Evolutionary conservation across 2,797 vertebrate genomes (phyloP).

Genomic region (Coreius guichenoti): DNA sequence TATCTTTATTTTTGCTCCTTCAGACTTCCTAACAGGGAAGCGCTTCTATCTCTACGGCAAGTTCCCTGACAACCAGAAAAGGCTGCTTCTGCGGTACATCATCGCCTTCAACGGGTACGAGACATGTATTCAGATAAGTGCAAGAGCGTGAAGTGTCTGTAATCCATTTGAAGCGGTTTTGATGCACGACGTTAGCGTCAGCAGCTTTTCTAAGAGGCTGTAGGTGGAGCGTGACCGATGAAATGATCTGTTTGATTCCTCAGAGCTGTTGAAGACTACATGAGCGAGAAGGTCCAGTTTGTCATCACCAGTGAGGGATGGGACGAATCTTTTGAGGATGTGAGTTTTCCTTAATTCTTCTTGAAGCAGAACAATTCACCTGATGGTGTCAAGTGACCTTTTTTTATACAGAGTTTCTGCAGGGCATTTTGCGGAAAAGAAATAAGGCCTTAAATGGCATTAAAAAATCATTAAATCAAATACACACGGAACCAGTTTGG

Average conservation of each 20-base stretch:
- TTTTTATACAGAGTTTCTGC: background rate
- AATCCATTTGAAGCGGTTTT: background rate
- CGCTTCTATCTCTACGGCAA: constrained; percentile 89
- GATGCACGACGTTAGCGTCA: no score
- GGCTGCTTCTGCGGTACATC: constrained; percentile 85
- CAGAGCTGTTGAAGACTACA: constrained; percentile 88
- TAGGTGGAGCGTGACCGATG: constrained; percentile 7
- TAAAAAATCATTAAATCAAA: no score
- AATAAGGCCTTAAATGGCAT: no score
- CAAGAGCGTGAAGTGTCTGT: background rate
- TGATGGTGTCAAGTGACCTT: background rate
- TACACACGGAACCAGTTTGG: no score
- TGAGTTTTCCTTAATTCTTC: constrained; percentile 67
- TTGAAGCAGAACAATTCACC: background rate
- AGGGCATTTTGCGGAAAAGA: no score
- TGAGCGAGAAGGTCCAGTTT: constrained; percentile 90
- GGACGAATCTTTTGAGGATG: constrained; percentile 91
- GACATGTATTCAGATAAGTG: background rate
- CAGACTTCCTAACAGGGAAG: constrained; percentile 81
- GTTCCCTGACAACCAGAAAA: constrained; percentile 85
- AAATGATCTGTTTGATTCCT: background rate
- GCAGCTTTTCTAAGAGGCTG: background rate
- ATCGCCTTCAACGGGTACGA: constrained; percentile 89
- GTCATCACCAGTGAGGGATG: constrained; percentile 91
- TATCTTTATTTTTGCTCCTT: constrained; percentile 1